Evolutionary conservation across 2,797 vertebrate genomes (phyloP).

Genomic region (Varecia variegata): DNA sequence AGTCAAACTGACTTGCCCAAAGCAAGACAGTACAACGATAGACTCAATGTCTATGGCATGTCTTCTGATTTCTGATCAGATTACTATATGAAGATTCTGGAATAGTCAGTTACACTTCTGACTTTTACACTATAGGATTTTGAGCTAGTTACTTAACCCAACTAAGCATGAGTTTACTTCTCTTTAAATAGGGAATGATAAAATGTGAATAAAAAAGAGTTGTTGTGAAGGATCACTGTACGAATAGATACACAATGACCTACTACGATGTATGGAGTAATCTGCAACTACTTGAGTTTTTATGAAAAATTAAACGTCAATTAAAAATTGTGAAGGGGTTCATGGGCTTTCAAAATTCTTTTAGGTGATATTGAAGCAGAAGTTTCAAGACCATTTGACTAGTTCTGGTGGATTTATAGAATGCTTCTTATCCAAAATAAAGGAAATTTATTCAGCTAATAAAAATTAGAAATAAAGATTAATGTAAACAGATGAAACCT

Average conservation of each 20-base stretch:
- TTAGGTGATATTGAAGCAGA: not conserved
- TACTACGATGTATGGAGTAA: not conserved
- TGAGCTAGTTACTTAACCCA: not conserved
- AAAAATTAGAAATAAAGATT: constrained; percentile 26
- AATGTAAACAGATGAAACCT: not conserved
- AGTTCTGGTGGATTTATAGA: not conserved
- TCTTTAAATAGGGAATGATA: not conserved
- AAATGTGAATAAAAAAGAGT: not conserved
- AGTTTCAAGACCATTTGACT: not conserved
- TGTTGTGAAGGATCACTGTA: not conserved
- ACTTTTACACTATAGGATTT: not conserved
- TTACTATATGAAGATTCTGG: not conserved
- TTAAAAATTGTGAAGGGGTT: not conserved
- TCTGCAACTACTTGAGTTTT: not conserved
- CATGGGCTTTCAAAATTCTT: not conserved
- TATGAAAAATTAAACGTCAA: not conserved
- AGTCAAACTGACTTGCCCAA: not conserved
- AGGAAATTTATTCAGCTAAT: not conserved
- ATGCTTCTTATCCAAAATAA: not conserved
- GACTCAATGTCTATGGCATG: not conserved
- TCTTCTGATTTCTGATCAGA: not conserved
- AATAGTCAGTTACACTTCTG: not conserved
- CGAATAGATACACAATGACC: not conserved
- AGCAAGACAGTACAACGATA: not conserved
- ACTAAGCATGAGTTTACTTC: not conserved